Evolutionary conservation across 1,140 invertebrate genomes (phyloP).

Genomic region (Yoshiicerus persimilis): DNA sequence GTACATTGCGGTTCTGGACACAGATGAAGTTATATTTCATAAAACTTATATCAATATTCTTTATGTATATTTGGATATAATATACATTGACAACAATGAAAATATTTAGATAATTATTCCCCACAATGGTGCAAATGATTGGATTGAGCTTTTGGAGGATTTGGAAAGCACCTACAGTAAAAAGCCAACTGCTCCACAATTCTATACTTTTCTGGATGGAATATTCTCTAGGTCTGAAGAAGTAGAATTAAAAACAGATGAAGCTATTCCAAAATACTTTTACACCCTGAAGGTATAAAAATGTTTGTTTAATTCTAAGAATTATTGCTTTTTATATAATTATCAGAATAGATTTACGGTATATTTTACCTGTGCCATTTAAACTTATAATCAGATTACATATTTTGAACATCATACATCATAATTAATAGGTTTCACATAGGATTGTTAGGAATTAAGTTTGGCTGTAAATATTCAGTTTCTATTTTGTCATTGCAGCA

Average conservation of each 20-base stretch:
- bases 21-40: conserved; percentile 55
- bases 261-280: not conserved
- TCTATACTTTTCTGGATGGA: not conserved
- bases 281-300: too few relatives aligned
- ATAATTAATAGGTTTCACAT: too few relatives aligned
- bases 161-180: not conserved
- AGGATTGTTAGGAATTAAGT: too few relatives aligned
- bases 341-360: too few relatives aligned
- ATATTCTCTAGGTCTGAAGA: not conserved
- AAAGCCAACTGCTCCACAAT: not conserved
- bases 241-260: not conserved
- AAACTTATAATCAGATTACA: too few relatives aligned
- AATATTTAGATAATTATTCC: conserved; percentile 52
- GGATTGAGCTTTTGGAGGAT: conserved; percentile 46
- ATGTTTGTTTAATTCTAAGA: too few relatives aligned
- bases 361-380: too few relatives aligned
- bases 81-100: not conserved
- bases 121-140: conserved; percentile 50
- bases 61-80: not conserved
- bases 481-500: not conserved
- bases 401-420: too few relatives aligned
- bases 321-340: too few relatives aligned
- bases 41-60: not conserved
- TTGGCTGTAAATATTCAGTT: too few relatives aligned
- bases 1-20: conserved; percentile 59